Conservation (phyloP, 2,888 invertebrate genomes). For the Pollenia amentaria region DNA sequence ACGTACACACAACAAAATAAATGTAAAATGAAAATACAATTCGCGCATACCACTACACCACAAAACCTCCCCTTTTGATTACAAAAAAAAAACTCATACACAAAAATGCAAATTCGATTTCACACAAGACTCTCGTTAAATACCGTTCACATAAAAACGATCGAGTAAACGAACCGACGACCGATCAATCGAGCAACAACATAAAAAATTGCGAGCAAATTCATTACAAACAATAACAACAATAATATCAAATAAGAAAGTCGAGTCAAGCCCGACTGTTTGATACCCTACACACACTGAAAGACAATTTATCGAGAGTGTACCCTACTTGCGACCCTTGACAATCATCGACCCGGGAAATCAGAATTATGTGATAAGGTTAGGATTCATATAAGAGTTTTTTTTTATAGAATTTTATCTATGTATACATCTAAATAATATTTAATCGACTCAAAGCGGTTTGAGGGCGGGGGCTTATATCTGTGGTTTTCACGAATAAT, state of each 20-base stretch:
- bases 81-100: constrained; percentile 27
- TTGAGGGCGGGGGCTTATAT: no score
- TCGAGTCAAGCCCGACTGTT: no score
- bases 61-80: constrained; percentile 66
- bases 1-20: constrained; percentile 71
- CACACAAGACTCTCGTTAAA: constrained; percentile 41
- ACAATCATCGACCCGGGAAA: no score
- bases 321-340: no score
- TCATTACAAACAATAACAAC: constrained; percentile 63
- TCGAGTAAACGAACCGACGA: constrained; percentile 38
- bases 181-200: constrained; percentile 56
- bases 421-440: no score
- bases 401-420: no score
- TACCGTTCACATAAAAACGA: constrained; percentile 40
- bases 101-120: constrained; percentile 38
- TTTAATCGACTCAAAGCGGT: no score
- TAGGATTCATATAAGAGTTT: no score
- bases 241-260: neutral
- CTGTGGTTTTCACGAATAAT: no score
- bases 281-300: neutral
- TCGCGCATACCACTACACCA: constrained; percentile 68
- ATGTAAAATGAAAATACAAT: constrained; percentile 69
- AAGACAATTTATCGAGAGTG: no score
- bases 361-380: no score
- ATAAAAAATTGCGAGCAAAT: constrained; percentile 68